These are phyloP conservation scores for Asarcornis scutulata DNA, from an alignment of 2,113 vertebrate genomes.

Conservation along the genomic window DNA sequence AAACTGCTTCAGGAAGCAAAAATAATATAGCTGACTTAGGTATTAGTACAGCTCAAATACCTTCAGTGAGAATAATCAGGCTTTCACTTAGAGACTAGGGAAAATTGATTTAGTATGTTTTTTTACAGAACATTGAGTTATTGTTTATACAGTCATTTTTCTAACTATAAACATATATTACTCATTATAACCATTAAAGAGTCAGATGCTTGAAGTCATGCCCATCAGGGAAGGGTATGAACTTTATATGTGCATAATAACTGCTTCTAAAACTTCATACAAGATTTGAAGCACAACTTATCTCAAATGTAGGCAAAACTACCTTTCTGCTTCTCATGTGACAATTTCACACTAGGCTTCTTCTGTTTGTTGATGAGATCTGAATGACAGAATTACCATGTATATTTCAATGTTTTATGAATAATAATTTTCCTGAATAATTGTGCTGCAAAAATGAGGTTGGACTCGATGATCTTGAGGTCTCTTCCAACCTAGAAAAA, in stretches of 20 bases:
- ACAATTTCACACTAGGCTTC: neutral
- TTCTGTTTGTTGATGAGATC: neutral
- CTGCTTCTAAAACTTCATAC: neutral
- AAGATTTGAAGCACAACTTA: neutral
- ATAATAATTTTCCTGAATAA: neutral
- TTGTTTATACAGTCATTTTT: constrained; percentile 24
- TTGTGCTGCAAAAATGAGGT: neutral
- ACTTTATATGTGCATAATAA: neutral
- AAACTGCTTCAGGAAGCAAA: constrained; percentile 37
- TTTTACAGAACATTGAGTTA: constrained; percentile 35
- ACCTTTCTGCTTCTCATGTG: neutral
- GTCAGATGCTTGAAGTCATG: constrained; percentile 13
- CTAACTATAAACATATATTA: constrained; percentile 15
- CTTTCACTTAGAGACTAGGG: neutral
- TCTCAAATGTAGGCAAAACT: neutral
- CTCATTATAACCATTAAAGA: neutral
- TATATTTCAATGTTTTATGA: neutral
- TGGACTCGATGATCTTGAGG: too few species aligned
- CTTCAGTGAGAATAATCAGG: constrained; percentile 30
- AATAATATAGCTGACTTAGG: neutral
- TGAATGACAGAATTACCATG: neutral
- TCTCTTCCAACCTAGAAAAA: too few species aligned
- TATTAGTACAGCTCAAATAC: constrained; percentile 18
- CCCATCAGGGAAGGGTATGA: neutral
- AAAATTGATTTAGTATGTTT: constrained; percentile 10